These are phyloP conservation scores for Chaetoderma sp. DNA, from an alignment of 2,888 invertebrate species.

Conservation along the genomic window DNA sequence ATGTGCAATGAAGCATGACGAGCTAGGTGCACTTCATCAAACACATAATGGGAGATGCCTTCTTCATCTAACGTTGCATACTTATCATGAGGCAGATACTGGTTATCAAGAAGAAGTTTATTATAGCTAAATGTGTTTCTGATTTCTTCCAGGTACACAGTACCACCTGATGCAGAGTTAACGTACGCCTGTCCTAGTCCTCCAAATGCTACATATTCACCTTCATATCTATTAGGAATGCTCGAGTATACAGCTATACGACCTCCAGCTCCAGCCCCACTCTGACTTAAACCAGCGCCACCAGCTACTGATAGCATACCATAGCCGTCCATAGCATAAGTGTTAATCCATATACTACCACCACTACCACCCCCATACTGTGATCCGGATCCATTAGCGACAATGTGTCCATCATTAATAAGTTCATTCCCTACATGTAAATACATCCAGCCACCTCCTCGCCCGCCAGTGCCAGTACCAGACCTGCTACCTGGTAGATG, in stretches of 20 bases:
- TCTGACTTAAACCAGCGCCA: slow-evolving; percentile 36
- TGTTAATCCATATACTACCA: slow-evolving; percentile 47
- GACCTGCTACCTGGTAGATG: slow-evolving; percentile 42
- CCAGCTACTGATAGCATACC: slow-evolving; percentile 44
- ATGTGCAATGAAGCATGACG: slow-evolving; percentile 47
- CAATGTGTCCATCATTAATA: slow-evolving; percentile 49
- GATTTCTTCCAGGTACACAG: slow-evolving; percentile 49
- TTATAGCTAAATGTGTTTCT: slow-evolving; percentile 36
- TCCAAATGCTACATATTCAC: slow-evolving; percentile 42
- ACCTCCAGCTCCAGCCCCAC: slow-evolving; percentile 50
- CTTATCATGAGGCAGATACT: slow-evolving; percentile 40
- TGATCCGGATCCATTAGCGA: slow-evolving; percentile 41
- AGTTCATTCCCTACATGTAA: slow-evolving; percentile 42
- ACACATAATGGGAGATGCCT: slow-evolving; percentile 28
- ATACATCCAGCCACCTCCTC: slow-evolving; percentile 48
- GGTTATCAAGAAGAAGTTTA: slow-evolving; percentile 45
- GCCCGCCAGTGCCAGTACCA: slow-evolving; percentile 36
- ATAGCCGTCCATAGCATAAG: slow-evolving; percentile 46
- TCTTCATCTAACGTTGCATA: slow-evolving; percentile 47
- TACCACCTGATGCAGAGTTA: slow-evolving; percentile 46
- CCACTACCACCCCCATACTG: slow-evolving; percentile 53
- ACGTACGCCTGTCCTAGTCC: slow-evolving; percentile 31
- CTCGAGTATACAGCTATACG: slow-evolving; percentile 42
- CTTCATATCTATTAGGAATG: slow-evolving; percentile 41
- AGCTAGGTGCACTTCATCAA: slow-evolving; percentile 50